Evolutionary conservation across 1,140 invertebrate species (phyloP).

Genomic region (Mya arenaria): DNA sequence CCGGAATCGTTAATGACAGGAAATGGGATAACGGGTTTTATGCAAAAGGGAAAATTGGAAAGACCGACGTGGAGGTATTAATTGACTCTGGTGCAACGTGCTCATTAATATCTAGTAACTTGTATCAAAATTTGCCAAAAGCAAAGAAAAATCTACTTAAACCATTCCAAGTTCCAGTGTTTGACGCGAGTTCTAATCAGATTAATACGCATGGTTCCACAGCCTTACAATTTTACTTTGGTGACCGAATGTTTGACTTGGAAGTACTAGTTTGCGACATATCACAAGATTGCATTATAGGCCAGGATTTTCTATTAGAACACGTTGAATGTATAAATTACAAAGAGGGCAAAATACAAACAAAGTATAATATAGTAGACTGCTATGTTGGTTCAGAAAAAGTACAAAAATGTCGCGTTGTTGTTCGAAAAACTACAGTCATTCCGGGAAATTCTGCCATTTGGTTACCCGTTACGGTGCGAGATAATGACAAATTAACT

Average conservation of each 20-base stretch:
- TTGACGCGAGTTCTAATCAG: neutral
- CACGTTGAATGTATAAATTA: neutral
- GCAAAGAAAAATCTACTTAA: neutral
- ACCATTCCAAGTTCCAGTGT: neutral
- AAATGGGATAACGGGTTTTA: conserved; percentile 35
- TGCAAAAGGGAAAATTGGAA: neutral
- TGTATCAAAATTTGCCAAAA: neutral
- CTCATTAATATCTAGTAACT: neutral
- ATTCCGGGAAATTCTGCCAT: neutral
- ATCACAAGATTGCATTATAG: neutral
- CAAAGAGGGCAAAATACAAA: too few relatives aligned
- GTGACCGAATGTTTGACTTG: neutral
- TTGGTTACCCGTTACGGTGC: neutral
- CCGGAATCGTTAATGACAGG: neutral
- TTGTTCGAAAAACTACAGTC: neutral
- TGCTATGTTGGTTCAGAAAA: neutral
- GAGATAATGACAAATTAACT: neutral
- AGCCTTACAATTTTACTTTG: neutral
- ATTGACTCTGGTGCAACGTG: neutral
- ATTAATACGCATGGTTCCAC: neutral
- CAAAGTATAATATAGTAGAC: neutral
- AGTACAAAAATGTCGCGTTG: neutral
- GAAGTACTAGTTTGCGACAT: conserved; percentile 19
- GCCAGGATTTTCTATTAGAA: conserved; percentile 9
- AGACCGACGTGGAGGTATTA: neutral